Base-by-base conservation (phyloP, 2,888 invertebrate genomes). In the Pachliopta kotzebuea region DNA sequence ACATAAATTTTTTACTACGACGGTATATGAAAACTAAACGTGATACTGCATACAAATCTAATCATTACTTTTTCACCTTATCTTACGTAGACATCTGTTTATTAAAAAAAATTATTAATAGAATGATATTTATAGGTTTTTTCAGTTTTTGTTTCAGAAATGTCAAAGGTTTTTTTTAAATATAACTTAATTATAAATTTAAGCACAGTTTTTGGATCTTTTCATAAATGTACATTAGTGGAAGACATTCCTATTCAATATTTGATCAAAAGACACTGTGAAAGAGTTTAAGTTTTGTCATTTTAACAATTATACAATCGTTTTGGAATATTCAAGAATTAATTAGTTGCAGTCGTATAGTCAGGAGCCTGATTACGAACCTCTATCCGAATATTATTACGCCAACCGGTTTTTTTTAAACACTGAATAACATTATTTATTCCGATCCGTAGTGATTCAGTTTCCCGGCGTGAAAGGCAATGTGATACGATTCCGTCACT, bases 401-500 rank as follows among this genome's bases (percentile, higher is more conserved):
- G 63, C 67, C 69, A 63, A 72, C 65, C 70, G 68, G 66, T 69
- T 70, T 73, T 37, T 11, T 37, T 69, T 70, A 73, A 72, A 68
- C 66, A 70, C 67, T 67, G 70, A 74, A 72, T 69, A 70, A 69
- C 69, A 69, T 70, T 70, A 72, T 71, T 70, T 74, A 72, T 72
- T 70, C 68, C 68, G 60, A 72, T 69, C 69, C 69, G 65, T 70
- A 73, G 72, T 71, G 69, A 73, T 71, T 72, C 69, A 69, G 71
- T 71, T 71, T 73, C 72, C 71, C 67, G 61, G 69, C 67, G 71
- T 74, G 69, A 74, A 75, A 70, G 74, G 70, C 70, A 67, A 66
- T 68, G 70, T 71, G 74, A 74, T 75, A 76, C 70, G 72, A 72
- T 72, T 71, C 70, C 74, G 76, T 73, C 76, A 74, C 70, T 69